phyloP scores from a whole-genome alignment of 2,113 vertebrate species.

The Isichthys henryi region DNA sequence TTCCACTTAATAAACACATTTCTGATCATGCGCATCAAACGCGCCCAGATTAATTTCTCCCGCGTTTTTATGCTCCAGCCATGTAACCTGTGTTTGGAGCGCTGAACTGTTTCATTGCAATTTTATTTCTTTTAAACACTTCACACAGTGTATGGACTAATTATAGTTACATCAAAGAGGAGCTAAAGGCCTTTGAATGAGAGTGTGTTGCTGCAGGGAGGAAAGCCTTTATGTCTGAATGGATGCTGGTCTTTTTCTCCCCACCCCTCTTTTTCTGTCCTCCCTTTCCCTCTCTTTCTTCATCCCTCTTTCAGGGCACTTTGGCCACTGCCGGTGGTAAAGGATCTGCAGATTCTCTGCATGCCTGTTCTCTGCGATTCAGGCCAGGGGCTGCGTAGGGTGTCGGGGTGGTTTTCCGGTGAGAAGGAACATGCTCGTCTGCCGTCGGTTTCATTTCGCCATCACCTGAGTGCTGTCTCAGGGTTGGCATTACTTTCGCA shows the following conservation, averaged over 20 bases:
- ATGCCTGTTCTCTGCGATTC: constrained; percentile 6
- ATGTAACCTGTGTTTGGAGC: constrained; percentile 52
- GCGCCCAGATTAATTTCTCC: constrained; percentile 55
- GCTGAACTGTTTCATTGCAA: constrained; percentile 59
- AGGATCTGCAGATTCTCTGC: not conserved
- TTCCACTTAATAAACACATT: constrained; percentile 69
- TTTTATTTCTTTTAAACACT: constrained; percentile 64
- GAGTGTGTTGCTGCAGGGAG: constrained; percentile 44
- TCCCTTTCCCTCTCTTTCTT: constrained; percentile 21
- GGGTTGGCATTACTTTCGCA: too few relatives aligned
- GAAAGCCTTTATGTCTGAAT: constrained; percentile 25
- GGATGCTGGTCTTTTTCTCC: constrained; percentile 24
- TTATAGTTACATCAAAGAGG: constrained; percentile 67
- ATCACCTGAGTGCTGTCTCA: not conserved
- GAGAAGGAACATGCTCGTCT: not conserved
- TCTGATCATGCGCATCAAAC: constrained; percentile 71
- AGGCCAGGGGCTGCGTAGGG: not conserved
- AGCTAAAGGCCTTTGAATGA: constrained; percentile 61
- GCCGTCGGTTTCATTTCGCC: constrained; percentile 16
- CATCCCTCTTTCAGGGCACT: constrained; percentile 12
- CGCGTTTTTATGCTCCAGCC: constrained; percentile 33
- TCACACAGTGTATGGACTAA: constrained; percentile 60
- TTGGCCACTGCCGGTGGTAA: not conserved
- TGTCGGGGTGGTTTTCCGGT: not conserved
- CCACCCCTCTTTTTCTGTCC: constrained; percentile 25